A percentile compares a stretch with the other conserved stretches of the same genome.
Evolutionary conservation across 2,888 invertebrate species (phyloP).

Genomic region (Leucozona laternaria): DNA sequence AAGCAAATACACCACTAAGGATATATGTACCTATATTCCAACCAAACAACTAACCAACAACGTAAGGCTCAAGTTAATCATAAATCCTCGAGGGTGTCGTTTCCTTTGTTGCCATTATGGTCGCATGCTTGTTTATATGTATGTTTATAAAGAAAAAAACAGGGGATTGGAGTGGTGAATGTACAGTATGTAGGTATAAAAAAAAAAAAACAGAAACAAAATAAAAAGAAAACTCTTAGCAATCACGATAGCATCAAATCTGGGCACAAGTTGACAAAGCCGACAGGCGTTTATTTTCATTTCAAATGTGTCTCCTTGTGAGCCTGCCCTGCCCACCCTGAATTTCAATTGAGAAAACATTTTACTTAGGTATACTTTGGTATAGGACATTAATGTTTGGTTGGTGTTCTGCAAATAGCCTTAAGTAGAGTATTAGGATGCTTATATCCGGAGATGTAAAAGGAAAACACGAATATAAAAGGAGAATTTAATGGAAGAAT

Average conservation of each 20-base stretch:
- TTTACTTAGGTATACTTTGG: conserved; percentile 46
- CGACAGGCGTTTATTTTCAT: conserved; percentile 74
- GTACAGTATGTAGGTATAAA: not conserved
- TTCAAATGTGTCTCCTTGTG: conserved; percentile 47
- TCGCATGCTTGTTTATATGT: conserved; percentile 61
- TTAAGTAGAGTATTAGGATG: conserved; percentile 65
- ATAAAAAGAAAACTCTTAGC: conserved; percentile 44
- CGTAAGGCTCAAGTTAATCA: conserved; percentile 63
- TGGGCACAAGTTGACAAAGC: conserved; percentile 66
- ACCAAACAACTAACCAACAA: conserved; percentile 19
- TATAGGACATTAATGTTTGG: conserved; percentile 61
- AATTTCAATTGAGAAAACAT: conserved; percentile 65
- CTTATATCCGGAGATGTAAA: conserved; percentile 65
- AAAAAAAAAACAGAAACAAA: conserved; percentile 23
- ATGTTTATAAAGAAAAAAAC: not conserved
- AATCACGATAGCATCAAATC: conserved; percentile 69
- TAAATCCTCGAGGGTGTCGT: conserved; percentile 69
- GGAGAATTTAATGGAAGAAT: conserved; percentile 56
- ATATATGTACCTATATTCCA: not conserved
- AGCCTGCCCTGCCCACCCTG: conserved; percentile 21
- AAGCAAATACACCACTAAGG: conserved; percentile 39
- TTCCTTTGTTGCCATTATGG: conserved; percentile 65
- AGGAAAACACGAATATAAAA: conserved; percentile 64
- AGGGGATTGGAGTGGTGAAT: no score
- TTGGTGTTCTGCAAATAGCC: conserved; percentile 71